Base-by-base conservation (phyloP, 2,113 vertebrate species). In the Thamnaconus septentrionalis region DNA sequence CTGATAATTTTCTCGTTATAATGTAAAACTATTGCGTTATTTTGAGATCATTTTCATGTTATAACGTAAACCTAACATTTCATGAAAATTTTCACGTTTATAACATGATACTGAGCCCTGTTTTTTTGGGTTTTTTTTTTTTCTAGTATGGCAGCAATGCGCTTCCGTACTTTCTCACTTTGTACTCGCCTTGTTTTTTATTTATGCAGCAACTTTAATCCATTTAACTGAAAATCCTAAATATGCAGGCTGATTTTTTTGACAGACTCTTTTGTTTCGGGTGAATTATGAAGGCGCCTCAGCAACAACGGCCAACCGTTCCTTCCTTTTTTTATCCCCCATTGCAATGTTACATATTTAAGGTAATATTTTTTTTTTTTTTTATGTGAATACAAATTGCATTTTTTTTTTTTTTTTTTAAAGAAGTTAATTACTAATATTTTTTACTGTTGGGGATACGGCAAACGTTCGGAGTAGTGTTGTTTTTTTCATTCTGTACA, bases 291-390 rank as follows among this genome's bases (percentile, higher is more conserved):
- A 84, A 73, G 71, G 68, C 72, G 71, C 71, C 65, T 75, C 64
- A 54, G 68, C 51, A 48, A 45, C 50, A 66, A 48, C 61, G 47
- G 66, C 62, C 53, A 31, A 31, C 62, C n/a, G 51, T 47, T 73
- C 59, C 41, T 41, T 46, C 57, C 45, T 60, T 56, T 41, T 0
- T 59, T 58, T 65, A 41, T 52, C 11, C 8, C 39, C 53, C 18
- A 56, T 53, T 43, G 59, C 68, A 57, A 43, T 76, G 84, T 87
- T 86, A 84, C 83, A 84, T 75, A 56, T 77, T 76, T 75, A 80
- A 31, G 18, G 73, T 80, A n/a, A n/a, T 80, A 58, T 79, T 73
- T 71, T 76, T 64, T 82, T 64, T 59, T 47, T 73, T 80, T 61
- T 76, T 50, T 64, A 62, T 74, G 53, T 59, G 60, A 61, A 39